Evolutionary conservation across 2,113 vertebrate genomes (phyloP).

Genomic region (Mesoclemmys tuberculata): DNA sequence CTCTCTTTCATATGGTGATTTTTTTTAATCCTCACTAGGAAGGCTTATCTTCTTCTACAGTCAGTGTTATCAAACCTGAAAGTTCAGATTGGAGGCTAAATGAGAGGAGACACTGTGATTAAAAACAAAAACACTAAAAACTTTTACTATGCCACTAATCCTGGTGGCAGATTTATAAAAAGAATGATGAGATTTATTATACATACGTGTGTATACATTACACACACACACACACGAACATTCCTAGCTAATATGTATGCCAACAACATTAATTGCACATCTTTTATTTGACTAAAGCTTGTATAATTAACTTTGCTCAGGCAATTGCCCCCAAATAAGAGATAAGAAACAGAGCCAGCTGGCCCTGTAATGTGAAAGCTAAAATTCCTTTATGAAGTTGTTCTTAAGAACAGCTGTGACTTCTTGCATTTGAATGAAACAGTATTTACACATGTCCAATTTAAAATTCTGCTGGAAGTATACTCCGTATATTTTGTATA

Average conservation of each 20-base stretch:
- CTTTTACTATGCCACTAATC: not conserved
- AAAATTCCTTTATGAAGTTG: not conserved
- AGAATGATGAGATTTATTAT: not conserved
- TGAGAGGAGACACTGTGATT: not conserved
- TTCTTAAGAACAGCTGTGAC: not conserved
- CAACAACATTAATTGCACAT: not conserved
- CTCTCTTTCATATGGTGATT: not conserved
- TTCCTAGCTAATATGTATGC: not conserved
- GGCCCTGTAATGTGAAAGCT: not conserved
- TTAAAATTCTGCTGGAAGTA: not conserved
- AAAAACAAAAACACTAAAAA: not conserved
- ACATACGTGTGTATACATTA: too few relatives aligned
- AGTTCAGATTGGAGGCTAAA: not conserved
- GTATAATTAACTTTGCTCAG: not conserved
- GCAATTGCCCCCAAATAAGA: not conserved
- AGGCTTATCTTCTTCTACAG: not conserved
- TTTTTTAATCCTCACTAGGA: not conserved
- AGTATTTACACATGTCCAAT: not conserved
- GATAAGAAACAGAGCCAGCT: not conserved
- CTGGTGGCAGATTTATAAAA: not conserved
- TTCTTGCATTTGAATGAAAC: not conserved
- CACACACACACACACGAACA: not conserved
- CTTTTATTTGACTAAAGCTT: not conserved
- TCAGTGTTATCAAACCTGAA: not conserved
- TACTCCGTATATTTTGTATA: not conserved